Base-by-base conservation (phyloP, 92 coral and sea anemone species). In the Isaurus tuberculatus region DNA sequence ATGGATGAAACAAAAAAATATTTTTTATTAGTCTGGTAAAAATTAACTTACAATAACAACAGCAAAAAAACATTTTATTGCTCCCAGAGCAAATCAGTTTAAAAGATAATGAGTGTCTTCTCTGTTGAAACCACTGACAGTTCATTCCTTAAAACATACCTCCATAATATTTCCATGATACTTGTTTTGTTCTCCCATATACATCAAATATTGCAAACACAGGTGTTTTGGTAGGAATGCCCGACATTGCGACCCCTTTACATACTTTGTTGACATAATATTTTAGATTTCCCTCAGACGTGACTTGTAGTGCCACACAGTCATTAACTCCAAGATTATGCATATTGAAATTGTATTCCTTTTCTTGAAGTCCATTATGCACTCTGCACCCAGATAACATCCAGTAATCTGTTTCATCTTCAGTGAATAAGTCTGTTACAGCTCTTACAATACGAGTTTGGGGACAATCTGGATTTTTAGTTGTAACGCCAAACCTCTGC, bases 121-220 rank as follows among this genome's bases (percentile, higher is more conserved):
- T n/a, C n/a, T n/a, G n/a, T n/a, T n/a, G n/a, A n/a, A n/a, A n/a
- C n/a, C n/a, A n/a, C n/a, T n/a, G n/a, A n/a, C n/a, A n/a, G n/a
- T n/a, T n/a, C n/a, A n/a, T n/a, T n/a, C n/a, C n/a, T n/a, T n/a
- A n/a, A n/a, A n/a, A 36, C 8, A 31, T 84, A 97, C 99, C 99
- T 89, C 95, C 97, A 92, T 86, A 94, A 63, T 92, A 94, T 74
- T 92, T 93, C 90, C 93, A 87, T 1, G 98, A 87, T 2, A 97
- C 95, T 81, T 94, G 97, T 72, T 97, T 97, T 46, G 98, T 94
- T 85, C 97, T 84, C 64, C 99, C 99, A 86, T 97, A 97, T 65
- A 97, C 98, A 91, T 97, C 99, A 90, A 94, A 92, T 70, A 94
- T 79, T 79, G 85, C 96, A 92, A 86, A 97, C 20, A 97, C 75